phyloP scores from a whole-genome alignment of 2,888 invertebrate genomes.

The Agonum fuliginosum region DNA sequence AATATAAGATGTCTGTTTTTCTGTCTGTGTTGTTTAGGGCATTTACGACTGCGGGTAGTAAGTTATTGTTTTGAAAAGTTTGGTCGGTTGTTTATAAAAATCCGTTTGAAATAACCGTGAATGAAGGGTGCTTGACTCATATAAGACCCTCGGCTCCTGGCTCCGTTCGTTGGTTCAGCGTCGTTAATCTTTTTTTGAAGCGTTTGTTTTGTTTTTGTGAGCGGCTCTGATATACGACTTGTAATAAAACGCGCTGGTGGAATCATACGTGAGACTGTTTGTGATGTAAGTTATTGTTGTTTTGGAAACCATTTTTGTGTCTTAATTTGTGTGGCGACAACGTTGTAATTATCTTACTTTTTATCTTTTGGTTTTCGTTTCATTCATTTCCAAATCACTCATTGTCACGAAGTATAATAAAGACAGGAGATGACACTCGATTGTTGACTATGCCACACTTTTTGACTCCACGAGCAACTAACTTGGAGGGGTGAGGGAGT shows the following conservation, averaged over 20 bases:
- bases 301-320: constrained; percentile 3
- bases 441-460: no score
- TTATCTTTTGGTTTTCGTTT: no score
- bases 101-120: constrained; percentile 19
- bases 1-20: no score
- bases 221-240: not conserved
- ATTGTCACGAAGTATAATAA: no score
- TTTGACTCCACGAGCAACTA: no score
- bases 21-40: no score
- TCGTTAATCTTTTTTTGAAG: constrained; percentile 19
- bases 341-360: not conserved
- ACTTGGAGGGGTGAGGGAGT: no score
- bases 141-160: not conserved
- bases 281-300: constrained; percentile 10
- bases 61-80: constrained; percentile 27
- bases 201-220: constrained; percentile 13
- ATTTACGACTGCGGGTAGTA: constrained; percentile 8
- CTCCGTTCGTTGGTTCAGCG: not conserved
- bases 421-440: no score
- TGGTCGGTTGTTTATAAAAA: constrained; percentile 33
- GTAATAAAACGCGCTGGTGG: not conserved
- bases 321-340: constrained; percentile 16
- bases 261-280: not conserved
- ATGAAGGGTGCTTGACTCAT: constrained; percentile 34
- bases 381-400: no score